These are phyloP conservation scores for Acropternis orthonyx DNA, from an alignment of 2,797 vertebrate species.

Conservation along the genomic window DNA sequence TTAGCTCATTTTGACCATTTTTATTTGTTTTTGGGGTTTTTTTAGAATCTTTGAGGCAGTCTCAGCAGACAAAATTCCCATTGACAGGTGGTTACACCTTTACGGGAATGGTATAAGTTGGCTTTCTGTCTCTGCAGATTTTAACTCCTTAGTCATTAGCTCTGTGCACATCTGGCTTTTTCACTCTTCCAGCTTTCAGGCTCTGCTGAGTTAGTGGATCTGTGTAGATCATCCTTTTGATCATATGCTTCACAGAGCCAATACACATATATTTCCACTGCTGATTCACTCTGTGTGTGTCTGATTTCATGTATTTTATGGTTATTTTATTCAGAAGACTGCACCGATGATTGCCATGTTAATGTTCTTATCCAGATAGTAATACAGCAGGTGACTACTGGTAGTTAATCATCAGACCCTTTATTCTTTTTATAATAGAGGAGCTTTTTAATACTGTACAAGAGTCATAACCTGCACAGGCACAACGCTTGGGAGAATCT, in stretches of 20 bases:
- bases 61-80: neutral
- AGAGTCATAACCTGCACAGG: neutral
- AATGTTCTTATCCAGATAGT: conserved; percentile 15
- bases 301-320: conserved; percentile 1
- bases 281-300: neutral
- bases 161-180: neutral
- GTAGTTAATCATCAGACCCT: conserved; percentile 41
- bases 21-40: neutral
- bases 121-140: neutral
- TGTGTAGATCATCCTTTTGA: conserved; percentile 5
- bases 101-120: neutral
- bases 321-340: conserved; percentile 36
- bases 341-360: neutral
- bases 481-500: neutral
- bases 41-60: neutral
- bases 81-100: neutral
- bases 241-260: neutral
- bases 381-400: conserved; percentile 10
- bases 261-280: neutral
- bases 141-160: neutral
- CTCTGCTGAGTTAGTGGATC: neutral
- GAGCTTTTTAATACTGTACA: neutral
- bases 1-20: neutral
- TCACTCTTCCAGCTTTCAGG: neutral
- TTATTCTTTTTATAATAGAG: neutral